A percentile compares a stretch with the other conserved stretches of the same genome.
phyloP scores from a whole-genome alignment of 2,797 vertebrate species.

The Erpetoichthys calabaricus region DNA sequence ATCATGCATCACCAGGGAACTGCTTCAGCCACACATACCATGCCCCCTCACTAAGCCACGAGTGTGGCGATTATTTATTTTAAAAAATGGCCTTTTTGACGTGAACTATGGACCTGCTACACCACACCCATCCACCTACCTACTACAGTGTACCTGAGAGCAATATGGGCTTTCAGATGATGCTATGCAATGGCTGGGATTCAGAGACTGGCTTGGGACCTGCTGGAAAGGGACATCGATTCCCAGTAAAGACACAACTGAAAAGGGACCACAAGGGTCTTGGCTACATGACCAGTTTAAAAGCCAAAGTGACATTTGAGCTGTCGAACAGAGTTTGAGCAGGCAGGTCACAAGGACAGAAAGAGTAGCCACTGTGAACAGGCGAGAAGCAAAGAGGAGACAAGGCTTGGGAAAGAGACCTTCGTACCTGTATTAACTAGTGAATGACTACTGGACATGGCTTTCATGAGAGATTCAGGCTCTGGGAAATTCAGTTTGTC shows the following conservation, averaged over 20 bases:
- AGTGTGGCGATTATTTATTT: too few relatives aligned
- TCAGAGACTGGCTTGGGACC: constrained; percentile 64
- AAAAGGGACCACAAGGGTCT: constrained; percentile 70
- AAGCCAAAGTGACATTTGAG: constrained; percentile 50
- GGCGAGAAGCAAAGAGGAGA: constrained; percentile 37
- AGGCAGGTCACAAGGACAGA: constrained; percentile 16
- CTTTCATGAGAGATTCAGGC: too few relatives aligned
- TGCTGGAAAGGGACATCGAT: constrained; percentile 46
- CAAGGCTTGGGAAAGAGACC: constrained; percentile 60
- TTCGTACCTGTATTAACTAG: constrained; percentile 59
- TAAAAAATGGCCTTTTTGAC: too few relatives aligned
- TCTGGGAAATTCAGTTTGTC: too few relatives aligned
- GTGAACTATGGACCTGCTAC: constrained; percentile 72
- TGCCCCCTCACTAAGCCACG: too few relatives aligned
- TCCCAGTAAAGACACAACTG: constrained; percentile 65
- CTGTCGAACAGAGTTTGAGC: constrained; percentile 33
- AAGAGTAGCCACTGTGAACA: constrained; percentile 26
- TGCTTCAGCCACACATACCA: too few relatives aligned
- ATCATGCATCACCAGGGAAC: too few relatives aligned
- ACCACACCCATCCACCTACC: constrained; percentile 18
- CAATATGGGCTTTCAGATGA: constrained; percentile 66
- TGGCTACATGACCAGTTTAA: constrained; percentile 46
- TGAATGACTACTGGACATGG: constrained; percentile 12
- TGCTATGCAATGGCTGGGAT: constrained; percentile 69
- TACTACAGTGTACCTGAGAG: constrained; percentile 63